phyloP scores from a whole-genome alignment of 2,888 invertebrate species.

The Tetropium fuscum region DNA sequence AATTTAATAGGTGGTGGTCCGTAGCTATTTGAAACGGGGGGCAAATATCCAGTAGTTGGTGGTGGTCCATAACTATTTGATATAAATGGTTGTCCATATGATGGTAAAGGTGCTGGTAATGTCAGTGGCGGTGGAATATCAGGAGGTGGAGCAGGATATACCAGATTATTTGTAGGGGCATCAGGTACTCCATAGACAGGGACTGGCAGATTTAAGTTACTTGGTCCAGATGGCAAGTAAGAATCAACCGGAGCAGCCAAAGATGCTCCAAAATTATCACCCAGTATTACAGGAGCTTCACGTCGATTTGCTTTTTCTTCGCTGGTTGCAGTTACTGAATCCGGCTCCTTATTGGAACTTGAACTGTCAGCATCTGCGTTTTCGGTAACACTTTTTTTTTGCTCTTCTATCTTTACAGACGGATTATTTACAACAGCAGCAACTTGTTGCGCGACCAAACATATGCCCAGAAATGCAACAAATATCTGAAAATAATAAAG shows the following conservation, averaged over 20 bases:
- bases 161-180: slow-evolving; percentile 62
- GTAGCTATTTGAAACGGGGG: slow-evolving; percentile 26
- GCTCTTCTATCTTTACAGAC: slow-evolving; percentile 46
- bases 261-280: slow-evolving; percentile 69
- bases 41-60: slow-evolving; percentile 16
- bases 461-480: slow-evolving; percentile 56
- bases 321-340: slow-evolving; percentile 56
- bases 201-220: slow-evolving; percentile 68
- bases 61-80: slow-evolving; percentile 48
- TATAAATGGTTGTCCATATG: slow-evolving; percentile 53
- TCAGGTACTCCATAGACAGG: slow-evolving; percentile 73
- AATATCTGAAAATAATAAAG: slow-evolving; percentile 52
- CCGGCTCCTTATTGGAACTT: slow-evolving; percentile 41
- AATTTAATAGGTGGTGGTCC: slow-evolving; percentile 31
- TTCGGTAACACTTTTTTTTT: slow-evolving; percentile 31
- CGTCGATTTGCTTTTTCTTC: slow-evolving; percentile 59
- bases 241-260: slow-evolving; percentile 68
- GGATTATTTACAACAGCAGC: slow-evolving; percentile 62
- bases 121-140: slow-evolving; percentile 63
- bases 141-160: slow-evolving; percentile 67
- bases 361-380: slow-evolving; percentile 33
- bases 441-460: slow-evolving; percentile 57
- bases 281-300: slow-evolving; percentile 57
- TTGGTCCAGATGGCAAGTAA: slow-evolving; percentile 57
- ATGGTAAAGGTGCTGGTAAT: slow-evolving; percentile 39